These are phyloP conservation scores for Bombus haemorrhoidalis DNA, from an alignment of 1,140 invertebrate species.

Conservation along the genomic window DNA sequence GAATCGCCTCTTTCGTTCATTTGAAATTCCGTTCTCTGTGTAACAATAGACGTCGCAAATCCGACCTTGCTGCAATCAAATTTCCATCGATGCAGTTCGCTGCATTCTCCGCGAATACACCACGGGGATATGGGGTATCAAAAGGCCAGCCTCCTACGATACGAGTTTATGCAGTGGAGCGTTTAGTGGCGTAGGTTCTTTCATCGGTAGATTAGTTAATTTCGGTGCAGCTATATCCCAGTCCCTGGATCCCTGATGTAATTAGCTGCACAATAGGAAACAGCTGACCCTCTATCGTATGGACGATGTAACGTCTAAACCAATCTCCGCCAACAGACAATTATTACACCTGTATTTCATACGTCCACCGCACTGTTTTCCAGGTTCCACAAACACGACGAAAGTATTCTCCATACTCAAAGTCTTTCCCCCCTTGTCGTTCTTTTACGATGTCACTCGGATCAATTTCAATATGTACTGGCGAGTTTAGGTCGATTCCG, in stretches of 20 bases:
- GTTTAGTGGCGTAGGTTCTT: slow-evolving; percentile 68
- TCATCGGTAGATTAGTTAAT: slow-evolving; percentile 76
- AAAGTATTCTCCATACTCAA: slow-evolving; percentile 40
- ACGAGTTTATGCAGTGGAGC: slow-evolving; percentile 50
- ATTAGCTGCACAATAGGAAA: slow-evolving; percentile 78
- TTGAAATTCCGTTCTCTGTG: neutral
- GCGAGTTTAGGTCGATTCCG: neutral
- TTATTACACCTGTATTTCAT: slow-evolving; percentile 71
- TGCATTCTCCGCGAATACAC: slow-evolving; percentile 7
- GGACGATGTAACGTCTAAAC: slow-evolving; percentile 68
- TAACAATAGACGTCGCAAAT: neutral
- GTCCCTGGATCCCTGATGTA: slow-evolving; percentile 74
- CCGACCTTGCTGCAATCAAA: slow-evolving; percentile 22
- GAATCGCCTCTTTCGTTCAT: neutral
- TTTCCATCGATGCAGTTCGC: slow-evolving; percentile 32
- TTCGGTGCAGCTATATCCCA: slow-evolving; percentile 61
- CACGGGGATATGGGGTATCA: slow-evolving; percentile 18
- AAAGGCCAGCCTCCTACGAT: slow-evolving; percentile 27
- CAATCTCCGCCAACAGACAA: slow-evolving; percentile 72
- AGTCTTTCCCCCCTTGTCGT: neutral
- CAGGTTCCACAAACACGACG: neutral
- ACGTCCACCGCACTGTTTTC: slow-evolving; percentile 20
- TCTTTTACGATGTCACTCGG: neutral
- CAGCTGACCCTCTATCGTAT: slow-evolving; percentile 69
- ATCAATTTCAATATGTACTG: neutral